Conservation (phyloP, 2,888 invertebrate genomes). For the Apoda limacodes region DNA sequence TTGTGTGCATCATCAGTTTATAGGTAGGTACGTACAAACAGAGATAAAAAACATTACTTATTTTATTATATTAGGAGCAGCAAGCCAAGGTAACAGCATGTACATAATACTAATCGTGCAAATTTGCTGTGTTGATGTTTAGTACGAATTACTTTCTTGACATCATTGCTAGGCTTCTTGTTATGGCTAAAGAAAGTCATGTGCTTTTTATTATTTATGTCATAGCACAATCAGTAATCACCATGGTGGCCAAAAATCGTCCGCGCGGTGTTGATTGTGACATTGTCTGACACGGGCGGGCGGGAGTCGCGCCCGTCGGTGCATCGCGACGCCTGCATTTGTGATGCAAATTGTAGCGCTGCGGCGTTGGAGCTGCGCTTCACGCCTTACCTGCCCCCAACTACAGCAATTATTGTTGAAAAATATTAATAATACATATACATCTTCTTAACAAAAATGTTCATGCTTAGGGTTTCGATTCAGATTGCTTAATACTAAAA, state of each 20-base stretch:
- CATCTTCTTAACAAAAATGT: too few species aligned
- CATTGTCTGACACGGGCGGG: slow-evolving; percentile 55
- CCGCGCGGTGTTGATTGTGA: slow-evolving; percentile 67
- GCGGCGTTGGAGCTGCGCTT: slow-evolving; percentile 31
- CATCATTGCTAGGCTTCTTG: too few species aligned
- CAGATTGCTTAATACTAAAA: too few species aligned
- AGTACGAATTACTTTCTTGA: too few species aligned
- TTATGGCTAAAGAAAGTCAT: slow-evolving; percentile 22
- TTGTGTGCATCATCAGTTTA: too few species aligned
- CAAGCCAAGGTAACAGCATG: too few species aligned
- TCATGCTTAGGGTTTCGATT: too few species aligned
- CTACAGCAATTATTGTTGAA: slow-evolving; percentile 52
- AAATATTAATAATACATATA: slow-evolving; percentile 68
- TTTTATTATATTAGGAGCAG: too few species aligned
- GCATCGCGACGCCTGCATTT: slow-evolving; percentile 47
- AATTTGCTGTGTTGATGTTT: too few species aligned
- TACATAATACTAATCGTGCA: too few species aligned
- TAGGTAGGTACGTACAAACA: too few species aligned
- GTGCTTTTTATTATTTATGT: slow-evolving; percentile 46
- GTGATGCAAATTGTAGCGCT: slow-evolving; percentile 47
- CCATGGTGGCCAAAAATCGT: slow-evolving; percentile 59
- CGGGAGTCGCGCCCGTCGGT: slow-evolving; percentile 35
- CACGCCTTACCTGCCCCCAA: slow-evolving; percentile 56
- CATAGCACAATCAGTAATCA: slow-evolving; percentile 61
- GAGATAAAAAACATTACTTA: too few species aligned